phyloP scores from a whole-genome alignment of 2,113 vertebrate species.

The Excalfactoria chinensis region DNA sequence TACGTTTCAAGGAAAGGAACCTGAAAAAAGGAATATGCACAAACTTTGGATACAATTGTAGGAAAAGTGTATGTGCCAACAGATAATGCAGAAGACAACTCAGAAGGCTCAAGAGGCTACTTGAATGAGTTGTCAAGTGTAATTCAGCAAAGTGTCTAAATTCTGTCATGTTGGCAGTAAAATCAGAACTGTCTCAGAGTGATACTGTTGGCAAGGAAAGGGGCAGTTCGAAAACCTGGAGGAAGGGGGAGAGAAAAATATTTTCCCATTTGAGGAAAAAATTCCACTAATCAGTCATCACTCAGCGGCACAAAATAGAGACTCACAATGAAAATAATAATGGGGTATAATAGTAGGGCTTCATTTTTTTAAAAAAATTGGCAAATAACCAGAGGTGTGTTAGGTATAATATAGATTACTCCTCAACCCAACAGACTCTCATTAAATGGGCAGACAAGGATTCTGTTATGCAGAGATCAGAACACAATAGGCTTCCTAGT shows the following conservation, averaged over 20 bases:
- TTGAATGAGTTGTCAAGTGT: constrained; percentile 2
- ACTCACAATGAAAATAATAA: background rate
- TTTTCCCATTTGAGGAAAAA: background rate
- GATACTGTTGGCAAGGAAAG: constrained; percentile 5
- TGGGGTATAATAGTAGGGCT: background rate
- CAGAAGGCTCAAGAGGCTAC: background rate
- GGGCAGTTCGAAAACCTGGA: background rate
- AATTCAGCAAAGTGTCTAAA: constrained; percentile 14
- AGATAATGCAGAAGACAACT: constrained; percentile 2
- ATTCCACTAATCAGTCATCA: background rate
- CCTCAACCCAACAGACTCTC: background rate
- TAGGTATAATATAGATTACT: background rate
- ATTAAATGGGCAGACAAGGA: background rate
- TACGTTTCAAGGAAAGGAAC: constrained; percentile 36
- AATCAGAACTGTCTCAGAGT: background rate
- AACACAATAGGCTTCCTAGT: background rate
- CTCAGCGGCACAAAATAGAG: background rate
- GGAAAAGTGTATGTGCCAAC: constrained; percentile 6
- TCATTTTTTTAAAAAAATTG: background rate
- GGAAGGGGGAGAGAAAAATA: background rate
- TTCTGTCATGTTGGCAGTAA: constrained; percentile 22
- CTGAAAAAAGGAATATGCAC: constrained; percentile 18
- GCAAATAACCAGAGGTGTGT: background rate
- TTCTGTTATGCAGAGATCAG: background rate
- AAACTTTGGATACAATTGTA: constrained; percentile 29